Evolutionary conservation across 2,113 vertebrate species (phyloP).

Genomic region (Dryoscopus gambensis): DNA sequence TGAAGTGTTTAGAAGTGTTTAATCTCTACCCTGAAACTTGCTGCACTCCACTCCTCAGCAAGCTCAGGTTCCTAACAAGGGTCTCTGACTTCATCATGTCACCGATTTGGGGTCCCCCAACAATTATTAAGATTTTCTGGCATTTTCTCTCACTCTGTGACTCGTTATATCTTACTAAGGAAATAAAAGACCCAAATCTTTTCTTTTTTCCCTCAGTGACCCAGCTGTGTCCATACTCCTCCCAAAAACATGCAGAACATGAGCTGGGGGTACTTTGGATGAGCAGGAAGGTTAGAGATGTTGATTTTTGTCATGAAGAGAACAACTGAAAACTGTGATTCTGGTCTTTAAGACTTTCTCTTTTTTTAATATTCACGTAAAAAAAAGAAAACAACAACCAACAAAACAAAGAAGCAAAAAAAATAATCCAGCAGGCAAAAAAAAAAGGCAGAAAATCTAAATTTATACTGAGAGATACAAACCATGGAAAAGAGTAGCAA

Average conservation of each 20-base stretch:
- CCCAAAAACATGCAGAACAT: background rate
- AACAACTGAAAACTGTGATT: background rate
- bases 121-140: background rate
- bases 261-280: background rate
- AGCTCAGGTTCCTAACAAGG: background rate
- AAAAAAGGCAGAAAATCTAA: background rate
- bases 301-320: background rate
- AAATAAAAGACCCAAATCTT: background rate
- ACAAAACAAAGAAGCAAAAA: slow-evolving; percentile 26
- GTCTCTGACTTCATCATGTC: background rate
- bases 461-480: background rate
- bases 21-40: background rate
- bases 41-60: background rate
- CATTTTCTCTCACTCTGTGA: background rate
- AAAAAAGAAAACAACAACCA: background rate
- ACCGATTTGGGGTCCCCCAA: no score
- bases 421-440: slow-evolving; percentile 8
- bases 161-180: background rate
- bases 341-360: background rate
- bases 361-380: slow-evolving; percentile 70
- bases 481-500: background rate
- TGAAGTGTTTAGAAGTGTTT: slow-evolving; percentile 26
- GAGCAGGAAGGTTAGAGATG: background rate
- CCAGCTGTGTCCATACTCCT: background rate
- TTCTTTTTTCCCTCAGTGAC: background rate